Percentiles rank a stretch among this genome's conserved stretches.
phyloP scores from a whole-genome alignment of 1,140 invertebrate species.

The Globodera rostochiensis region DNA sequence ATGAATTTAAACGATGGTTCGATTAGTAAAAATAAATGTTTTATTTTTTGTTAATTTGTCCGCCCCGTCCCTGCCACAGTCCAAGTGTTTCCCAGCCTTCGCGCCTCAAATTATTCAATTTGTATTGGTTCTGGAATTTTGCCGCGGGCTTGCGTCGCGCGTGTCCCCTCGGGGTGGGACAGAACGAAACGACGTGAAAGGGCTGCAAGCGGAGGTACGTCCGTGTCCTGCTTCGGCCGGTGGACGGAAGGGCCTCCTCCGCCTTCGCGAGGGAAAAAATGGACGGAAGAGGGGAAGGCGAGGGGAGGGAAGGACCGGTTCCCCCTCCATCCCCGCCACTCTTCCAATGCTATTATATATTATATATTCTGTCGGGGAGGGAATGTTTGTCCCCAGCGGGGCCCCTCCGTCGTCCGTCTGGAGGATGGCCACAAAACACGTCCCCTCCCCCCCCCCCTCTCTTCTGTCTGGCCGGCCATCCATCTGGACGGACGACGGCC shows the following conservation, averaged over 20 bases:
- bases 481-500: background rate
- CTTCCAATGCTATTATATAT: background rate
- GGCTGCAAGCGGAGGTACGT: background rate
- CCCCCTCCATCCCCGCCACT: background rate
- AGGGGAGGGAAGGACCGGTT: background rate
- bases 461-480: constrained; percentile 12
- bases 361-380: background rate
- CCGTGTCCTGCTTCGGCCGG: background rate
- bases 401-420: background rate
- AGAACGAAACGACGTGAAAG: background rate
- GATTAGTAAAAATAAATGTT: no score
- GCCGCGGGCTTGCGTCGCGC: no score
- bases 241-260: background rate
- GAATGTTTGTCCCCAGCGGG: background rate
- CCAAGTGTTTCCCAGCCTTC: background rate
- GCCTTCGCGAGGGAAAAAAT: background rate
- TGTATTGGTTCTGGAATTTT: background rate
- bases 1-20: no score
- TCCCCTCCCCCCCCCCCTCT: background rate
- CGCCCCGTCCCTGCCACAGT: no score
- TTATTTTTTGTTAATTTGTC: no score
- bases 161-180: background rate
- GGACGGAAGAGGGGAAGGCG: background rate
- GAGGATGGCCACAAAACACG: background rate
- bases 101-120: background rate